phyloP scores from a whole-genome alignment of 2,113 vertebrate genomes.

The Aythya baeri region DNA sequence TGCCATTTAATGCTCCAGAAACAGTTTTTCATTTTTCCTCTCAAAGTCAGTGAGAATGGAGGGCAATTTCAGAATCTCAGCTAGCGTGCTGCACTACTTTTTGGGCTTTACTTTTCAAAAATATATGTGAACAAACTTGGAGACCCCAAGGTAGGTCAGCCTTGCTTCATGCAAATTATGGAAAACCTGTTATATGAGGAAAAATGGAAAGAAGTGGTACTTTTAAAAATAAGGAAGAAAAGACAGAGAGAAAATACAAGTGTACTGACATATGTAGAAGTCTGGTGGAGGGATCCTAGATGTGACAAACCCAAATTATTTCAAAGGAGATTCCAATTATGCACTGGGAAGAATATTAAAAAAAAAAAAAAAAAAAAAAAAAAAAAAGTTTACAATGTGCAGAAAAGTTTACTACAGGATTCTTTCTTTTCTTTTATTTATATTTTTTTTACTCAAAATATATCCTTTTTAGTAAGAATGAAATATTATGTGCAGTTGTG shows the following conservation, averaged over 20 bases:
- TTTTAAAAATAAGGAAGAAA: neutral
- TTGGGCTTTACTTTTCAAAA: neutral
- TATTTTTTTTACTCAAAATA: accelerated
- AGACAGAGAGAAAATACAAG: neutral
- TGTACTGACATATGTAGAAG: neutral
- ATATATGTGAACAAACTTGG: neutral
- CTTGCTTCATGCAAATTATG: accelerated
- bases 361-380: too few species aligned
- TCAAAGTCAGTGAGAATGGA: neutral
- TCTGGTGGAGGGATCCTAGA: accelerated
- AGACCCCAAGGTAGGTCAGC: neutral
- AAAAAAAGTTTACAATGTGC: neutral
- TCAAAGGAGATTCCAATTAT: neutral
- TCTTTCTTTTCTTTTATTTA: neutral
- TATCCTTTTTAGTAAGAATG: neutral
- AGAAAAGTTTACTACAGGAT: neutral
- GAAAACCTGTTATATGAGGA: neutral
- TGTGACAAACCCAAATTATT: neutral
- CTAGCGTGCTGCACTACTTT: neutral
- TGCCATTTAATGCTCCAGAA: neutral
- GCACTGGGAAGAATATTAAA: too few species aligned
- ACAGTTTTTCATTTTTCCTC: neutral
- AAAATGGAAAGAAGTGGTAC: neutral
- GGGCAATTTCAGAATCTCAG: neutral
- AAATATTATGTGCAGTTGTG: neutral